Conservation (phyloP, 2,888 invertebrate genomes). For the Dasysyrphus albostriatus region DNA sequence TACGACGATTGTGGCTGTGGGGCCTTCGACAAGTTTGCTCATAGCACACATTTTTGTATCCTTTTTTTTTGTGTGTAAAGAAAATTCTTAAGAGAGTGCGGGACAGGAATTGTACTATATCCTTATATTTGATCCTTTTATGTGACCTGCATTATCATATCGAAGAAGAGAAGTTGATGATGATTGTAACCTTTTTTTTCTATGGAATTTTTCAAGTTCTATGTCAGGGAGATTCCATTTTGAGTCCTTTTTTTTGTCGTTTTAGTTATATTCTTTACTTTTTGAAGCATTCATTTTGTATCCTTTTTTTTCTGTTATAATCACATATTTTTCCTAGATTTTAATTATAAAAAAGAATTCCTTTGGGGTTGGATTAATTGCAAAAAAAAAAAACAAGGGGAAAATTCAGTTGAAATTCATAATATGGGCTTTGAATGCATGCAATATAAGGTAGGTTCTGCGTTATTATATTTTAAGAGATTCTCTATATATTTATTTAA, state of each 20-base stretch:
- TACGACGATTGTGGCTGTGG: slow-evolving; percentile 3
- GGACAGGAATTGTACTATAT: background rate
- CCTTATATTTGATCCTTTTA: slow-evolving; percentile 10
- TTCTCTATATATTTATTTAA: too few species aligned
- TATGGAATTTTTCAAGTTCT: background rate
- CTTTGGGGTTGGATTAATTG: background rate
- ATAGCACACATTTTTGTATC: background rate
- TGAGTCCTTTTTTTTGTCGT: slow-evolving; percentile 5
- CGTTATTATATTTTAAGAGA: too few species aligned
- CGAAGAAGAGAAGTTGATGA: background rate
- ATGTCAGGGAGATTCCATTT: background rate
- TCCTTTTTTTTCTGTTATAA: background rate
- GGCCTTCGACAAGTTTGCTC: background rate
- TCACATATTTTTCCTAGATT: background rate
- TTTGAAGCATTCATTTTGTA: background rate
- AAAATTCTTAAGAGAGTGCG: background rate
- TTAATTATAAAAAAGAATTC: slow-evolving; percentile 1
- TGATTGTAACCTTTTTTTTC: slow-evolving; percentile 5
- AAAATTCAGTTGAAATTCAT: background rate
- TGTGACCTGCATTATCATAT: slow-evolving; percentile 22
- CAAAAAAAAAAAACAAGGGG: background rate
- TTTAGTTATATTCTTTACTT: background rate
- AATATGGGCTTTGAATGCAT: background rate
- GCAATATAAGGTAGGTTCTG: too few species aligned
- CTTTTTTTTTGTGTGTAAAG: background rate